These are phyloP conservation scores for Grammomys dolichurus DNA, from an alignment of 2,113 vertebrate species.

Conservation along the genomic window DNA sequence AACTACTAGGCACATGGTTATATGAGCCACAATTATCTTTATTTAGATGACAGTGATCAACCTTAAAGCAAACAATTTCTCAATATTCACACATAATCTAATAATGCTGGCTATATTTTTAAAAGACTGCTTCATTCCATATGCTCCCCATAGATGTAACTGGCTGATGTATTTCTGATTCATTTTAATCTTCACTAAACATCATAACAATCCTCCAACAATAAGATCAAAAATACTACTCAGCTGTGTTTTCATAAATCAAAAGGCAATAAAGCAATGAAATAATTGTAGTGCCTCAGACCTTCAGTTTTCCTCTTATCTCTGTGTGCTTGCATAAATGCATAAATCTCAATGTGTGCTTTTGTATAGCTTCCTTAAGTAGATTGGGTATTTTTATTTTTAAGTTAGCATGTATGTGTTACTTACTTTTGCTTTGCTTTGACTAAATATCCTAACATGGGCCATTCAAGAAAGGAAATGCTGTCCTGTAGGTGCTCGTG, in stretches of 20 bases:
- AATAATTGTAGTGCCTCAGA: constrained; percentile 29
- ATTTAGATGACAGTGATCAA: background rate
- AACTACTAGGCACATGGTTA: background rate
- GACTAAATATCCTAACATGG: background rate
- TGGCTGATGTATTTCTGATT: background rate
- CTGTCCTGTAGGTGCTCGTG: background rate
- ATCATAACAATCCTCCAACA: background rate
- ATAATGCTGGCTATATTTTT: background rate
- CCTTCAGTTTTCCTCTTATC: background rate
- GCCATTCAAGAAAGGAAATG: background rate
- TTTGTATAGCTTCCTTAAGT: background rate
- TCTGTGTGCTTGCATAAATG: background rate
- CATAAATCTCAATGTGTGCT: background rate
- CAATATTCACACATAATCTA: background rate
- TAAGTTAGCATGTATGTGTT: background rate
- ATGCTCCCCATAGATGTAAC: background rate
- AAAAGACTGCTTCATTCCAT: constrained; percentile 1
- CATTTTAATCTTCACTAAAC: background rate
- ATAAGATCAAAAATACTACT: background rate
- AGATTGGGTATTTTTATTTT: background rate
- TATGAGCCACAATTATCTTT: background rate
- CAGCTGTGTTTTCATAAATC: background rate
- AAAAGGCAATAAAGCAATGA: background rate
- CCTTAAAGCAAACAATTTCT: background rate
- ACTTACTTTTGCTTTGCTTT: background rate